Percentiles rank a stretch among this genome's conserved stretches.
These are phyloP conservation scores for Drosophila lini DNA, from an alignment of 1,140 invertebrate genomes.

Conservation along the genomic window DNA sequence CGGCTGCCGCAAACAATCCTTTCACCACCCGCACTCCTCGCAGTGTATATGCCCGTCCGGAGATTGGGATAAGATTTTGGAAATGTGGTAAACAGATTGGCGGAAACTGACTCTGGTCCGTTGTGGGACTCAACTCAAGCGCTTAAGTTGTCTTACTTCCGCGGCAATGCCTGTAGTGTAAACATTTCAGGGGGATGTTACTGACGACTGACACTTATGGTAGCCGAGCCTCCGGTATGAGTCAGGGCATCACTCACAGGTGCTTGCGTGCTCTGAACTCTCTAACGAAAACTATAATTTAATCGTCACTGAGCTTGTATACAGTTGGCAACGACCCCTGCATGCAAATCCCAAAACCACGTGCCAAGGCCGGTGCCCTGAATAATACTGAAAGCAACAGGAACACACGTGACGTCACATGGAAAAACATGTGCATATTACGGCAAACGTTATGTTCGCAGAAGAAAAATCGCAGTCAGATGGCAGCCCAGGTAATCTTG, in stretches of 20 bases:
- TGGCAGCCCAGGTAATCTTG: background rate
- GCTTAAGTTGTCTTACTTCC: constrained; percentile 5
- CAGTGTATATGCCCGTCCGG: background rate
- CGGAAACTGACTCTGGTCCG: background rate
- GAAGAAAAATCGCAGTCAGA: constrained; percentile 2
- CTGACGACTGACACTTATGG: background rate
- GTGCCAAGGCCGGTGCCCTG: constrained; percentile 26
- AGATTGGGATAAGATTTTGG: constrained; percentile 3
- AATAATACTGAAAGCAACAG: constrained; percentile 28
- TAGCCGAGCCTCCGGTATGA: background rate
- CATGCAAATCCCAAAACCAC: constrained; percentile 14
- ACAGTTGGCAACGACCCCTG: no score
- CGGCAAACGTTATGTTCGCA: constrained; percentile 23
- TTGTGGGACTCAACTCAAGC: background rate
- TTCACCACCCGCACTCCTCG: constrained; percentile 32
- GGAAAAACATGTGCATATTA: constrained; percentile 67
- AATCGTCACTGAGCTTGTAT: background rate
- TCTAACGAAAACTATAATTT: background rate
- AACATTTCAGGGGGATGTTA: constrained; percentile 1
- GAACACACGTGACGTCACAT: constrained; percentile 64
- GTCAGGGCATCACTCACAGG: background rate
- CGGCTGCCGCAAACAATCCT: constrained; percentile 18
- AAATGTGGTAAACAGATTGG: constrained; percentile 35
- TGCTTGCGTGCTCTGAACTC: background rate
- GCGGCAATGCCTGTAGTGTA: background rate